Evolutionary conservation across 37 sponge, comb jelly and placozoan species (phyloP).

Genomic region (Spongilla lacustris): DNA sequence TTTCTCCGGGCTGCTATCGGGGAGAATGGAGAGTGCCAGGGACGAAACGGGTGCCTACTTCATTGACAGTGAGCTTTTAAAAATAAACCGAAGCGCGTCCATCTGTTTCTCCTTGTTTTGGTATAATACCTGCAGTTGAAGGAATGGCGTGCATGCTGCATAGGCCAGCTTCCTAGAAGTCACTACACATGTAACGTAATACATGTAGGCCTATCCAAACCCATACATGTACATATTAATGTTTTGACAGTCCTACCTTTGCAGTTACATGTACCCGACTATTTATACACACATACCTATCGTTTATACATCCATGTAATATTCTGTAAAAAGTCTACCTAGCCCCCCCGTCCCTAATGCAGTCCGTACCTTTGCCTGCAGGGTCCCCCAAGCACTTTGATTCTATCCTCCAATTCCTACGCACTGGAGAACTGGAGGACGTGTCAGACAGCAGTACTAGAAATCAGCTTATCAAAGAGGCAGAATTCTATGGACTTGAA

Average conservation of each 20-base stretch:
- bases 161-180: no score
- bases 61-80: constrained; percentile 73
- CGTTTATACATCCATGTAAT: no score
- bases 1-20: constrained; percentile 69
- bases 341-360: no score
- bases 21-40: constrained; percentile 38
- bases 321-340: no score
- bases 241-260: no score
- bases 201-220: no score
- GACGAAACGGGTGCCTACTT: constrained; percentile 68
- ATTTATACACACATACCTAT: no score
- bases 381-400: constrained; percentile 72
- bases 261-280: no score
- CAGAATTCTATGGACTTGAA: constrained; percentile 68
- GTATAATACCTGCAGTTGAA: no score
- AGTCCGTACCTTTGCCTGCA: neutral
- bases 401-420: constrained; percentile 64
- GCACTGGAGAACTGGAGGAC: constrained; percentile 44
- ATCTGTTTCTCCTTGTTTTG: neutral
- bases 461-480: constrained; percentile 48
- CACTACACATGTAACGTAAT: no score
- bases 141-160: no score
- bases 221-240: no score
- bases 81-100: neutral
- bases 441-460: constrained; percentile 15